Conservation (phyloP, 1,140 invertebrate genomes). For the Leptonema lineaticorne region DNA sequence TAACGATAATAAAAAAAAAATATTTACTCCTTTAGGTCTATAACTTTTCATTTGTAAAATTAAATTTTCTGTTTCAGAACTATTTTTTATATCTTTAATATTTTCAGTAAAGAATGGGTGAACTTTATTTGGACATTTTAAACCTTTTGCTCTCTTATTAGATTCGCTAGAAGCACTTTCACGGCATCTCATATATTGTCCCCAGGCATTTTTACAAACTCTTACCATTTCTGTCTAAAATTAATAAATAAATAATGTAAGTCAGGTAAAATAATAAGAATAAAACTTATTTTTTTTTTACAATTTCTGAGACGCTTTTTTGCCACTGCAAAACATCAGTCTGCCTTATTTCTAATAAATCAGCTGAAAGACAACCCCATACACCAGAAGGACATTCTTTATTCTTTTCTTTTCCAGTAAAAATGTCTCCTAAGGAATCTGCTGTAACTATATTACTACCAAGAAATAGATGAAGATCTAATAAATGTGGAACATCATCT, state of each 20-base stretch:
- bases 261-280: background rate
- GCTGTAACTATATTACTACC: slow-evolving; percentile 64
- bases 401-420: slow-evolving; percentile 35
- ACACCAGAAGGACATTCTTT: slow-evolving; percentile 55
- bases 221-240: slow-evolving; percentile 69
- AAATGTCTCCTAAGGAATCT: slow-evolving; percentile 55
- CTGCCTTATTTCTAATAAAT: slow-evolving; percentile 79
- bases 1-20: slow-evolving; percentile 5
- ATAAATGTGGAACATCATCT: slow-evolving; percentile 89
- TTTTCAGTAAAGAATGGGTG: slow-evolving; percentile 51
- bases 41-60: slow-evolving; percentile 81
- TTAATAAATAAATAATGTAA: background rate
- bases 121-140: slow-evolving; percentile 47
- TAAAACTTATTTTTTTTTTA: slow-evolving; percentile 46
- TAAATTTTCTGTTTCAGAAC: slow-evolving; percentile 53
- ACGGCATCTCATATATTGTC: slow-evolving; percentile 84
- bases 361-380: slow-evolving; percentile 80
- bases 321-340: slow-evolving; percentile 78
- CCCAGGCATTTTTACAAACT: slow-evolving; percentile 85
- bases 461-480: slow-evolving; percentile 94
- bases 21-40: slow-evolving; percentile 77
- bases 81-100: slow-evolving; percentile 39
- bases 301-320: slow-evolving; percentile 71
- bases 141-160: slow-evolving; percentile 73
- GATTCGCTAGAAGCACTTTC: slow-evolving; percentile 87